Percentiles rank a stretch among this genome's conserved stretches.
Conservation (phyloP, 2,888 invertebrate species). For the Spialia ferax region DNA sequence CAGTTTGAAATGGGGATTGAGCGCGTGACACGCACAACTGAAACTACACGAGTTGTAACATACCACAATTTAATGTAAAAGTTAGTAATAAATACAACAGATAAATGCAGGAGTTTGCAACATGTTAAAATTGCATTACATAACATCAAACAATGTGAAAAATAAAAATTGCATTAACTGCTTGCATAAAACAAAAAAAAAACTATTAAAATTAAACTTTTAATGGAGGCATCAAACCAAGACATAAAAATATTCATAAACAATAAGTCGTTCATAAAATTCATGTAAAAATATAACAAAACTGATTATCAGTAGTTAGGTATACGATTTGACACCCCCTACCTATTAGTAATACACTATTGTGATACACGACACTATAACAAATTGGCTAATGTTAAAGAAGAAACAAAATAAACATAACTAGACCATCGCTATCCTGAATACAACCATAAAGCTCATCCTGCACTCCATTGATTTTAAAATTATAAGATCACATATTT, state of each 20-base stretch:
- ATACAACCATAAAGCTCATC: conserved; percentile 79
- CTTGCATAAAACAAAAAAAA: conserved; percentile 86
- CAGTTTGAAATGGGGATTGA: conserved; percentile 66
- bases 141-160: conserved; percentile 87
- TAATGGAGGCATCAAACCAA: conserved; percentile 87
- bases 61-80: conserved; percentile 91
- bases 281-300: conserved; percentile 83
- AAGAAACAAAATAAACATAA: conserved; percentile 83
- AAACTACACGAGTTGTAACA: conserved; percentile 88
- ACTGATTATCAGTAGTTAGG: conserved; percentile 71
- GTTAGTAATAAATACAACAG: conserved; percentile 90
- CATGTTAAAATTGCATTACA: conserved; percentile 87
- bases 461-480: conserved; percentile 84
- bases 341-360: conserved; percentile 83
- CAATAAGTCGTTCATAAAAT: conserved; percentile 84
- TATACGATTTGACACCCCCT: conserved; percentile 85
- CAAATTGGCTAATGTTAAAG: conserved; percentile 84
- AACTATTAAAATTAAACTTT: conserved; percentile 84
- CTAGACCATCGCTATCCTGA: conserved; percentile 87
- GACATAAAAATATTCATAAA: conserved; percentile 80
- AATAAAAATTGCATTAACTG: conserved; percentile 84
- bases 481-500: conserved; percentile 72
- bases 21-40: conserved; percentile 77
- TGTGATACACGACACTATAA: conserved; percentile 86
- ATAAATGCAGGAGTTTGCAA: conserved; percentile 89